Evolutionary conservation across 2,888 invertebrate species (phyloP).

Genomic region (Epistrophe grossulariae): DNA sequence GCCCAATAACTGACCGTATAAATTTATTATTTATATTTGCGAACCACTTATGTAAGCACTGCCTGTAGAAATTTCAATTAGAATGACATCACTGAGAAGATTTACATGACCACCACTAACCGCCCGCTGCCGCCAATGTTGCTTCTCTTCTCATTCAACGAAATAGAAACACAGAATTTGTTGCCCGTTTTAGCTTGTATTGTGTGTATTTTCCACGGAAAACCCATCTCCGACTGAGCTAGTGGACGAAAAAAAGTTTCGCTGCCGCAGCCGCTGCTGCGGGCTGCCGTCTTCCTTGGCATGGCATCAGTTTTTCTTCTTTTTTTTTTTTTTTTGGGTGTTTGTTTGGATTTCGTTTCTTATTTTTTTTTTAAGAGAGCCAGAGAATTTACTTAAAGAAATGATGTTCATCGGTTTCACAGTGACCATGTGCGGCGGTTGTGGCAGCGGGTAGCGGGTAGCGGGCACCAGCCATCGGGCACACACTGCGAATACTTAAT

Average conservation of each 20-base stretch:
- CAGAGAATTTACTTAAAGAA: constrained; percentile 49
- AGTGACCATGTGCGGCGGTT: not conserved
- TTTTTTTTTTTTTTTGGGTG: constrained; percentile 54
- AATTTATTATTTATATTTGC: constrained; percentile 44
- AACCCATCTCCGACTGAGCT: constrained; percentile 72
- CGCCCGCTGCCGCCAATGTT: constrained; percentile 15
- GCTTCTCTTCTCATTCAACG: not conserved
- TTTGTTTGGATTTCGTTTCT: constrained; percentile 46
- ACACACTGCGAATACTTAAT: constrained; percentile 75
- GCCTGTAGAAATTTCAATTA: constrained; percentile 49
- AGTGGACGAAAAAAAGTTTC: constrained; percentile 60
- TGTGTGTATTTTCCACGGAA: constrained; percentile 68
- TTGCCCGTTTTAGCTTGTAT: constrained; percentile 34
- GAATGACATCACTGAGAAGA: constrained; percentile 67
- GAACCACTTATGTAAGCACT: constrained; percentile 69
- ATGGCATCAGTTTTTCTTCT: constrained; percentile 16
- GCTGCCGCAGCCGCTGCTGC: constrained; percentile 26
- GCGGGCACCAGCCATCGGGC: constrained; percentile 47
- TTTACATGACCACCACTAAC: constrained; percentile 22
- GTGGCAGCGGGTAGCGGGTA: not conserved
- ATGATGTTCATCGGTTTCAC: constrained; percentile 26
- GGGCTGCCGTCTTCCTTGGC: constrained; percentile 45
- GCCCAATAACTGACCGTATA: constrained; percentile 34
- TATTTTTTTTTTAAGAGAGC: constrained; percentile 54
- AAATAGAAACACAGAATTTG: constrained; percentile 19